A percentile compares a stretch with the other conserved stretches of the same genome.
Conservation (phyloP, 64 coral and sea anemone species). For the Pocillopora verrucosa region DNA sequence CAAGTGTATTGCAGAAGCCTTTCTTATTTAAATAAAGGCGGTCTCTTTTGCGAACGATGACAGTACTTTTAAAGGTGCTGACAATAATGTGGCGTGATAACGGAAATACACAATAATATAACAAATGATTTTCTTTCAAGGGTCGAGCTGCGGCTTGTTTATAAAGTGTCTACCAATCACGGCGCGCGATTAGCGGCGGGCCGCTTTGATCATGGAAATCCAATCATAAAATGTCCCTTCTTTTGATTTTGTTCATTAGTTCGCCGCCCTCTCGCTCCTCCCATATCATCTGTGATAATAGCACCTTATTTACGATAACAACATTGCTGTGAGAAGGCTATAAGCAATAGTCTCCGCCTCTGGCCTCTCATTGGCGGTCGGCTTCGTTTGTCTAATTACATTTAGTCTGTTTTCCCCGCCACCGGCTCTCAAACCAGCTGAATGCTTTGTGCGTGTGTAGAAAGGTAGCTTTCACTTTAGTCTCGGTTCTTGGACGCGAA, state of each 20-base stretch:
- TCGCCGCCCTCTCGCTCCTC: conserved; percentile 98
- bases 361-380: conserved; percentile 93
- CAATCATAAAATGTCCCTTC: conserved; percentile 99
- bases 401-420: conserved; percentile 93
- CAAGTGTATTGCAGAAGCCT: conserved; percentile 81
- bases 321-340: conserved; percentile 92
- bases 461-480: conserved; percentile 78
- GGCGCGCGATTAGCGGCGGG: conserved; percentile 48
- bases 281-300: conserved; percentile 99
- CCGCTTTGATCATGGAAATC: conserved; percentile 93
- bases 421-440: conserved; percentile 97
- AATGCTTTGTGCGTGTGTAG: conserved; percentile 65
- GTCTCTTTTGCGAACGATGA: conserved; percentile 97
- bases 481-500: conserved; percentile 40
- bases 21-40: conserved; percentile 99
- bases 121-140: conserved; percentile 98
- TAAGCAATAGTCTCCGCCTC: conserved; percentile 97
- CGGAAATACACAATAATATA: conserved; percentile 99
- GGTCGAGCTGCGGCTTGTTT: conserved; percentile 91
- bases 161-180: conserved; percentile 83
- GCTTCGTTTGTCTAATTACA: conserved; percentile 99
- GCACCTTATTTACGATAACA: conserved; percentile 99
- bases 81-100: conserved; percentile 95
- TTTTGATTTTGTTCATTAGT: conserved; percentile 99
- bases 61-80: conserved; percentile 91